Evolutionary conservation across 2,797 vertebrate species (phyloP).

Genomic region (Microctenopoma stevenorrisi): DNA sequence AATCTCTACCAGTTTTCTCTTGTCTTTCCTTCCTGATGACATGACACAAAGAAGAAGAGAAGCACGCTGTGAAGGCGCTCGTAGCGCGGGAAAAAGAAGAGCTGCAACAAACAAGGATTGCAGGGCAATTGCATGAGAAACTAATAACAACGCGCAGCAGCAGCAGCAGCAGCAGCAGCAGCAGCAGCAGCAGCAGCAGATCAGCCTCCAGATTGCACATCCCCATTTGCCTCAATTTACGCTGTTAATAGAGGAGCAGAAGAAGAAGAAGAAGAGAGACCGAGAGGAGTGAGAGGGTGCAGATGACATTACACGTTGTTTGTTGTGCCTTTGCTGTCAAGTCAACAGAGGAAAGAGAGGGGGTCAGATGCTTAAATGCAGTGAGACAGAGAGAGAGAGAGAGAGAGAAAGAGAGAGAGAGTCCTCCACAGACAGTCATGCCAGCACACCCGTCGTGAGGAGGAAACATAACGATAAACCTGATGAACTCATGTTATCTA

Average conservation of each 20-base stretch:
- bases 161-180: slow-evolving; percentile 17
- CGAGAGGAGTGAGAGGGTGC: slow-evolving; percentile 7
- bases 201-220: slow-evolving; percentile 34
- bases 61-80: slow-evolving; percentile 23
- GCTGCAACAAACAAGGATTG: slow-evolving; percentile 54
- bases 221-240: slow-evolving; percentile 41
- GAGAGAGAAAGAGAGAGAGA: slow-evolving; percentile 13
- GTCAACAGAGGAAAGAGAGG: slow-evolving; percentile 14
- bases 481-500: slow-evolving; percentile 82
- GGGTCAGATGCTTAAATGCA: slow-evolving; percentile 66
- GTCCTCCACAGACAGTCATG: slow-evolving; percentile 57
- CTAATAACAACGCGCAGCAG: slow-evolving; percentile 48
- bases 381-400: slow-evolving; percentile 20
- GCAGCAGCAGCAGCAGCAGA: slow-evolving; percentile 21
- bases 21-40: slow-evolving; percentile 56
- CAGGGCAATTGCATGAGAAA: slow-evolving; percentile 65
- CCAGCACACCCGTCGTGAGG: slow-evolving; percentile 68
- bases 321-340: slow-evolving; percentile 51
- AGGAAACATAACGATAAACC: slow-evolving; percentile 74
- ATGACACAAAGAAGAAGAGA: slow-evolving; percentile 38
- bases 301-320: slow-evolving; percentile 58
- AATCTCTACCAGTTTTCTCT: slow-evolving; percentile 50
- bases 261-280: background rate
- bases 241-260: slow-evolving; percentile 20
- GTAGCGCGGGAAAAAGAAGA: slow-evolving; percentile 29